Conservation (phyloP, 2,113 vertebrate genomes). For the Melozone crissalis region DNA sequence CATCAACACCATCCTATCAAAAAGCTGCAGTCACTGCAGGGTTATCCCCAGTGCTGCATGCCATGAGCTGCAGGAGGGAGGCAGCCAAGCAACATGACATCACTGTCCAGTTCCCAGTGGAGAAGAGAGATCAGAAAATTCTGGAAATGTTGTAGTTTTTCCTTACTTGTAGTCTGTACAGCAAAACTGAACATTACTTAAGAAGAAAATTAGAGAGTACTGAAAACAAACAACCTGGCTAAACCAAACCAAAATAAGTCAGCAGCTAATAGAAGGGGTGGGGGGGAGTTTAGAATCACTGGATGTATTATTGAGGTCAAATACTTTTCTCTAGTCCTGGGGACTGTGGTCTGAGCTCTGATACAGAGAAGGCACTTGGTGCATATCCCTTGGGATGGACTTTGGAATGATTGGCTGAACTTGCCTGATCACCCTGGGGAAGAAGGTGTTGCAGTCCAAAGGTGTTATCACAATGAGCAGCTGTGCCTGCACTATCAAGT, state of each 20-base stretch:
- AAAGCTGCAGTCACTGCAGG: background rate
- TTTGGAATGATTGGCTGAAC: background rate
- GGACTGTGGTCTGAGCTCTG: background rate
- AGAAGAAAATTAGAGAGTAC: background rate
- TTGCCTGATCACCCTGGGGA: background rate
- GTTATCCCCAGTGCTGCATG: fast-evolving
- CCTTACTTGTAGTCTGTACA: background rate
- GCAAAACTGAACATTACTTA: background rate
- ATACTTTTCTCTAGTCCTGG: background rate
- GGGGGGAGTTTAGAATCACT: background rate
- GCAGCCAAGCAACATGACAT: background rate
- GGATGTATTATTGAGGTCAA: fast-evolving
- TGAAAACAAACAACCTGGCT: background rate
- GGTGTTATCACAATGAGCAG: background rate
- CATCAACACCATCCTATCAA: background rate
- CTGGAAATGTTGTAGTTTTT: background rate
- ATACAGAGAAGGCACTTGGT: background rate
- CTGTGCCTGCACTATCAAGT: background rate
- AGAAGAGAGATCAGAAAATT: background rate
- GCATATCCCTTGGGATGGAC: background rate
- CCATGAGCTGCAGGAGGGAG: background rate
- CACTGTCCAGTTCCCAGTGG: background rate
- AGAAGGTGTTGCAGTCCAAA: background rate
- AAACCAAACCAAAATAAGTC: background rate
- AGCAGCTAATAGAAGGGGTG: background rate